Evolutionary conservation across 1,140 invertebrate species (phyloP), one percentile per base, ranked within the genome.

Genomic region (Tyrophagus putrescentiae): DNA sequence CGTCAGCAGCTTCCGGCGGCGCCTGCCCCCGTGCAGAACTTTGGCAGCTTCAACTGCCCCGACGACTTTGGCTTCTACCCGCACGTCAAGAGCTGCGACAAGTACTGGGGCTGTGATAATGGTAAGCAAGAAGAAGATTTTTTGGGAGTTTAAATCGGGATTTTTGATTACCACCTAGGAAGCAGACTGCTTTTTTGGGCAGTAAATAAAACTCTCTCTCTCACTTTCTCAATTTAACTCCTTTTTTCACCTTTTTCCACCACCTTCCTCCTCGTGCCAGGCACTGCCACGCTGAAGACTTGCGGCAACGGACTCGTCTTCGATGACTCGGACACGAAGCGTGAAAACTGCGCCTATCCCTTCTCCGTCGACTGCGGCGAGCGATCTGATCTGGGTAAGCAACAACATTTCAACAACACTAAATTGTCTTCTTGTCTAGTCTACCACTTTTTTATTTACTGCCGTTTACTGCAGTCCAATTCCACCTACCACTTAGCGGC

Each of bases 311-410:
- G 90, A 44, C 78, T 94, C 32, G 88, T 88, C 57, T 94, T 94
- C 72, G 88, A 91, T 71, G 81, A 87, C 61, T 77, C 80, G 18
- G 89, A 93, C 73, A 77, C 80, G 44, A 90, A 91, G 76, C 87
- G 85, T 44, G 89, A 94, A 71, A 93, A 93, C 76, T 94, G 90
- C 70, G 89, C 92, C 72, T 93, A 93, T 75, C 78, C 90, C 61
- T 87, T 93, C 77, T 92, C 92, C 66, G 88, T 93, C n/a, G 87
- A 93, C 65, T 93, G 90, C 70, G 86, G 86, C 16, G 85, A 88
- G 42, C 82, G 90, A 67, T 73, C 81, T 64, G 83, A 90, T 70
- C 76, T 90, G 63, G 87, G 83, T 84, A 69, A 78, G 64, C 60
- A 16, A 13, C 45, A 42, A 42, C 25, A 42, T 5, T 2, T 5